Base-by-base conservation (phyloP, 2,888 invertebrate genomes). In the Hirtodrosophila confusa region DNA sequence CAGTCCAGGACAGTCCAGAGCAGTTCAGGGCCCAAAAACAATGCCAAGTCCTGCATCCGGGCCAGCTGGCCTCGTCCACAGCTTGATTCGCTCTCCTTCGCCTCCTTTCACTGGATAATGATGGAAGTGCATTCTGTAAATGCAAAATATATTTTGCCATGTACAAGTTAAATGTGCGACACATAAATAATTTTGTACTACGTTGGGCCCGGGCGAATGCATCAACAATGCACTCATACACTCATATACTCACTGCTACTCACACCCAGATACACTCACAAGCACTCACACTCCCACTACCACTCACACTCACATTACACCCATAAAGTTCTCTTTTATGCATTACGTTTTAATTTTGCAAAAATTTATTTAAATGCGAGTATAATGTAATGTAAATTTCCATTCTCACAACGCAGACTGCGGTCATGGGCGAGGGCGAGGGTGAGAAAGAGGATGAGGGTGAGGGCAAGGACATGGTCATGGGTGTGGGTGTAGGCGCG, bases 101-200 rank as follows among this genome's bases (percentile, higher is more conserved):
- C 17, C 2, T 27, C 29, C 10, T 17, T 27, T 27, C 47, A 58
- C 57, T 66, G 80, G 80, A 85, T 86, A 82, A 86, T 83, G 86
- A 86, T 86, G 85, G 75, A 86, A 86, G 78, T 86, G 79, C 85
- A 86, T 84, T 84, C 72, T 68, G 86, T 84, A 84, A 84, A 84
- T 84, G 79, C 75, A 86, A 84, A 84, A 84, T 86, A 84, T 77
- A 77, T 78, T 87, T 78, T 87, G 75, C 80, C 72, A 86, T 82
- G 79, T 73, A 78, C 87, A 85, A 85, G 80, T 86, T 86, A 86
- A 85, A 82, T 85, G 77, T 80, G 73, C 87, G 80, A 86, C 78
- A 84, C 79, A 84, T 84, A 84, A 84, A 84, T 84, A 84, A 84
- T 84, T 80, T 84, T 62, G 65, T 58, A 71, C 56, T 48, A 51